Conservation (phyloP, 2,888 invertebrate species). For the Pardosa pseudoannulata region DNA sequence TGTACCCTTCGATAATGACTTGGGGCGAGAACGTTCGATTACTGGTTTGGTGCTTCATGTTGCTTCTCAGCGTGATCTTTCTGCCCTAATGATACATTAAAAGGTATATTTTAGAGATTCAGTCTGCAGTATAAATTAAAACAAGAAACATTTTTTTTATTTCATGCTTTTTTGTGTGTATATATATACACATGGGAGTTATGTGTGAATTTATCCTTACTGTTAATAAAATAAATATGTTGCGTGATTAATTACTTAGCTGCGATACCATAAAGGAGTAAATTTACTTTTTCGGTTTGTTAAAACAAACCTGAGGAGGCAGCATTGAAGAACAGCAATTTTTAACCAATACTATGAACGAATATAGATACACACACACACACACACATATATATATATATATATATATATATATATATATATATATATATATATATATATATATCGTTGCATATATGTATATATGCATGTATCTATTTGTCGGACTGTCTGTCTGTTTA, state of each 20-base stretch:
- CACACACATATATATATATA: conserved; percentile 6
- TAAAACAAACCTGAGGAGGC: too few relatives aligned
- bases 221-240: neutral
- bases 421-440: too few relatives aligned
- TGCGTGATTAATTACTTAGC: too few relatives aligned
- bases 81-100: neutral
- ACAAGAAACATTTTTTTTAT: neutral
- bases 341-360: too few relatives aligned
- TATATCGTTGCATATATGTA: too few relatives aligned
- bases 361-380: too few relatives aligned
- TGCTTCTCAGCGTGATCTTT: neutral
- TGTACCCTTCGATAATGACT: conserved; percentile 19
- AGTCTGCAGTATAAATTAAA: neutral
- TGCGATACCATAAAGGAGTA: too few relatives aligned
- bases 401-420: conserved; percentile 6
- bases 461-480: neutral
- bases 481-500: too few relatives aligned
- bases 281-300: too few relatives aligned
- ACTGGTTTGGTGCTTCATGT: conserved; percentile 5
- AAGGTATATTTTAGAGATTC: neutral
- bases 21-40: conserved; percentile 36
- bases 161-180: neutral
- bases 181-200: neutral
- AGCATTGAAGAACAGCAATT: too few relatives aligned
- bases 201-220: too few relatives aligned